These are phyloP conservation scores for Cantharis rustica DNA, from an alignment of 2,888 invertebrate genomes.

Conservation along the genomic window DNA sequence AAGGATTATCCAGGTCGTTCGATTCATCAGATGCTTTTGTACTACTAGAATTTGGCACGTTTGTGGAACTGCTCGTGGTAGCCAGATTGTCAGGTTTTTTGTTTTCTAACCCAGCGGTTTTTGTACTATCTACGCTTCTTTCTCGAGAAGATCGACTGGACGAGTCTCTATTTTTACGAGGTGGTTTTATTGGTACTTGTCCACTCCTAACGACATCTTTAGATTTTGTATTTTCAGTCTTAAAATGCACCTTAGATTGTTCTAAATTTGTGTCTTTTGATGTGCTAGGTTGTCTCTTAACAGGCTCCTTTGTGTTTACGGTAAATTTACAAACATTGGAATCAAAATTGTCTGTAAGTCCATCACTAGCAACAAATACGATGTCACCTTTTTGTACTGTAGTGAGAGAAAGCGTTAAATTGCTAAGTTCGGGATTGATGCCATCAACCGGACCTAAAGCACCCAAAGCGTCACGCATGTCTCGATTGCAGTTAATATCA, in stretches of 20 bases:
- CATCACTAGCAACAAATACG: slow-evolving; percentile 87
- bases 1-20: slow-evolving; percentile 40
- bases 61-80: neutral
- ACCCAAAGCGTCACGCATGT: slow-evolving; percentile 88
- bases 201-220: neutral
- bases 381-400: slow-evolving; percentile 80
- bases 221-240: neutral
- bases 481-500: slow-evolving; percentile 79
- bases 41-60: neutral
- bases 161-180: slow-evolving; percentile 26
- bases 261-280: neutral
- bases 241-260: neutral
- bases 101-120: neutral
- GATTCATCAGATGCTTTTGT: neutral
- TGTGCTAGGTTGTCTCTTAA: slow-evolving; percentile 41
- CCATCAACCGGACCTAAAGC: slow-evolving; percentile 89
- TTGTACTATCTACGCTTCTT: slow-evolving; percentile 1
- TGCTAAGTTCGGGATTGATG: slow-evolving; percentile 81
- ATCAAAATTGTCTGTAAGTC: slow-evolving; percentile 89
- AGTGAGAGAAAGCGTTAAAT: slow-evolving; percentile 83
- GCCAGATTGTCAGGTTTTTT: neutral
- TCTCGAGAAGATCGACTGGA: slow-evolving; percentile 11
- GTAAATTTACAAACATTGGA: slow-evolving; percentile 90
- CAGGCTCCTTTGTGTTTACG: slow-evolving; percentile 53
- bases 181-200: slow-evolving; percentile 30